Base-by-base conservation (phyloP, 2,113 vertebrate species). In the Oncorhynchus tshawytscha region DNA sequence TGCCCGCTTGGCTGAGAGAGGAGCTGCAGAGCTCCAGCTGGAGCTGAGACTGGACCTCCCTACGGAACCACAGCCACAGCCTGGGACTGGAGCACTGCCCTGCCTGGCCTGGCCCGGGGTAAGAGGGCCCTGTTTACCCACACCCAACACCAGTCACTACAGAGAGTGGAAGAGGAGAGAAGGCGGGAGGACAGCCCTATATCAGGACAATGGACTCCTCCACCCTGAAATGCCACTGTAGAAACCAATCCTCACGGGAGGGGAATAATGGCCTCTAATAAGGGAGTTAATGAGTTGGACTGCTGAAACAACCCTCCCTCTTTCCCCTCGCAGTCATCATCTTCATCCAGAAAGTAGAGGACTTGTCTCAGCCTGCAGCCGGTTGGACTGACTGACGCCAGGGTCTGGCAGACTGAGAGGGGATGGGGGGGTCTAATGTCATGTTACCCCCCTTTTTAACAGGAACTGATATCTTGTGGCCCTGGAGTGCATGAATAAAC, bases 1-100 rank as follows among this genome's bases (percentile, higher is more conserved):
- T 96, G 85, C 97, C 97, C 9, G 93, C 93, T 5, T 99, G 97
- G 97, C 96, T 99, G 54, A 93, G 94, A 49, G 96, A 97, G 83
- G 96, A 98, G 86, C 94, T 99, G 68, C 97, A 97, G 87, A 96
- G 93, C 88, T 94, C 91, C 77, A 95, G 93, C 92, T 94, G 94
- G 94, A 96, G 96, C 92, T 98, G 95, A 97, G 86, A 67, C 48
- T 49, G 51, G 27, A 45, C 39, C 39, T 45, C 39, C 39, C 39
- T 45, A 45, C 8, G 39, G 39, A 45, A 45, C 18, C 54, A 54
- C 62, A 67, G 76, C 78, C 39, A 45, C 39, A 45, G 39, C 39
- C 81, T 70, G 77, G 77, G 77, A 72, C 49, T 77, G 74, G 72
- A 83, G 71, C 76, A 74, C 39, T 45, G 8, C 39, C 39, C 9